These are phyloP conservation scores for Monoplex corrugatus DNA, from an alignment of 2,888 invertebrate species.

Conservation along the genomic window DNA sequence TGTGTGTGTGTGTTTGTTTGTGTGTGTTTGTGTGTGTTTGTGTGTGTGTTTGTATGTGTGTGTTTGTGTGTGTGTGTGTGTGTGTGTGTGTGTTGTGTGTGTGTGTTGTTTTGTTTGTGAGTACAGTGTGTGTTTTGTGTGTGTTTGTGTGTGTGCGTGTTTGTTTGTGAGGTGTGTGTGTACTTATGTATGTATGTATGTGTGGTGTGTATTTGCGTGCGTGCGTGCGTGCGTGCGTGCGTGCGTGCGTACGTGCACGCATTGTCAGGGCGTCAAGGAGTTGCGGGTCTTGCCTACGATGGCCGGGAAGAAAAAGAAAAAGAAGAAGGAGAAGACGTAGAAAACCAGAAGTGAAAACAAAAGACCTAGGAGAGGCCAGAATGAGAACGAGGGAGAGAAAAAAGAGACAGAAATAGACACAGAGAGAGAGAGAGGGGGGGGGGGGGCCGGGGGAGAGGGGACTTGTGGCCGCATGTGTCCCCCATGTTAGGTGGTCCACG, in stretches of 20 bases:
- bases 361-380: too few species aligned
- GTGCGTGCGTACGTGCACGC: not conserved
- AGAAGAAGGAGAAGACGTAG: too few species aligned
- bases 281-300: too few species aligned
- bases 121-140: not conserved
- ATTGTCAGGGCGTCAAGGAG: too few species aligned
- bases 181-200: not conserved
- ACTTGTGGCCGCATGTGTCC: not conserved
- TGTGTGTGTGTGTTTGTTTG: not conserved
- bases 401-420: too few species aligned
- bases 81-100: not conserved
- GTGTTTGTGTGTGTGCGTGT: not conserved
- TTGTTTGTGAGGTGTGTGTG: not conserved
- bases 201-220: not conserved
- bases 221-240: too few species aligned
- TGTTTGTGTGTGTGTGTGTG: not conserved
- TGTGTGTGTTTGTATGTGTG: not conserved
- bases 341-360: too few species aligned
- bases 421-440: not conserved
- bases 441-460: not conserved
- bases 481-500: constrained; percentile 4
- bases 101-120: not conserved
- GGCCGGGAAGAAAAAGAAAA: too few species aligned
- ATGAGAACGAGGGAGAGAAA: too few species aligned
- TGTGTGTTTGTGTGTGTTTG: constrained; percentile 8